These are phyloP conservation scores for Mus minutoides DNA, from an alignment of 2,797 vertebrate species.

Conservation along the genomic window DNA sequence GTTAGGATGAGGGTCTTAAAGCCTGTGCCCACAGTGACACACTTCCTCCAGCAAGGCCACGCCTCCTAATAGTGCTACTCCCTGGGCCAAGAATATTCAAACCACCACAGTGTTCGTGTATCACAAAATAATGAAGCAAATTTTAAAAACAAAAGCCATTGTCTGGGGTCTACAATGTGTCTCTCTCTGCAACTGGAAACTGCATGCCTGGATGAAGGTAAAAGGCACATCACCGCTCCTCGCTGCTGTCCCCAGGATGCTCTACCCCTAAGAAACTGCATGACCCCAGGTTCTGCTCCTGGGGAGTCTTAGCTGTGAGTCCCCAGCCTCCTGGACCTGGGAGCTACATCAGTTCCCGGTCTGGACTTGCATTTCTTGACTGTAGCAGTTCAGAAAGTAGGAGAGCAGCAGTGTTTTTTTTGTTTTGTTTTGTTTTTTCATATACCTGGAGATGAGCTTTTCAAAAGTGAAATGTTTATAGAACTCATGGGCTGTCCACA, in stretches of 20 bases:
- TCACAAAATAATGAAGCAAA: not conserved
- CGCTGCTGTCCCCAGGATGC: not conserved
- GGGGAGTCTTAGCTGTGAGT: not conserved
- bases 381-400: not conserved
- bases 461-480: not conserved
- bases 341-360: not conserved
- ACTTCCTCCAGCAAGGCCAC: not conserved
- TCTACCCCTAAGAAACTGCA: not conserved
- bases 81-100: not conserved
- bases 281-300: not conserved
- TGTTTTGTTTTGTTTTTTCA: not conserved
- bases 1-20: not conserved
- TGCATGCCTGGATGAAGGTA: not conserved
- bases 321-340: not conserved
- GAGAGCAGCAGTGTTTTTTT: rapidly evolving
- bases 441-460: not conserved
- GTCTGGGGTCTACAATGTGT: not conserved
- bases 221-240: not conserved
- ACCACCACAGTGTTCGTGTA: not conserved
- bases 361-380: constrained; percentile 16
- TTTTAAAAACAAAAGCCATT: not conserved
- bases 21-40: not conserved
- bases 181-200: not conserved
- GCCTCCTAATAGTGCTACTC: not conserved
- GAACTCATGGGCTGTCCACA: not conserved